Base-by-base conservation (phyloP, 2,797 vertebrate species). In the Chelidonichthys spinosus region DNA sequence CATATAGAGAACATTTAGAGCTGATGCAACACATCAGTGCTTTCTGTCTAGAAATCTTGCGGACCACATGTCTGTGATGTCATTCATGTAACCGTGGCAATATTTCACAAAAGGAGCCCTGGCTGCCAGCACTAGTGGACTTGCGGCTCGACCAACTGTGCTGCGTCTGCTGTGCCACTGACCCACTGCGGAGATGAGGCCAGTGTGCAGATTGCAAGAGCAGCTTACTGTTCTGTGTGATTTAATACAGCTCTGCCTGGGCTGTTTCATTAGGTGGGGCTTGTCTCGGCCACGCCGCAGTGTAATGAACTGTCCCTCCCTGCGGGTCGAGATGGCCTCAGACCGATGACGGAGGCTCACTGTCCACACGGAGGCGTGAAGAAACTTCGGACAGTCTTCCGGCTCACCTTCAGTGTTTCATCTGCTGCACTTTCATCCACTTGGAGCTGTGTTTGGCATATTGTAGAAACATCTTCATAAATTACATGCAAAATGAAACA, bases 311-410 rank as follows among this genome's bases (percentile, higher is more conserved):
- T 86, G 87, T 77, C 83, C 78, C 63, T 83, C 67, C 63, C 88
- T 47, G 65, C 6, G 7, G 2, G 67, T 86, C 89, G 93, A 94
- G 93, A 95, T 94, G 93, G 91, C 87, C 87, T 77, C 79, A 74
- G 84, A 85, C 83, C 79, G 69, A 76, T 72, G 73, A 85, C 74
- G 81, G 76, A 74, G 84, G 49, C 79, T 18, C n/a, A 2, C 47
- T 2, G 49, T 64, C 33, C 43, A 6, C 37, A 44, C 71, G 61
- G 50, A 74, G 72, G 69, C 70, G 58, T 81, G 40, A 63, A 39
- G 35, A 74, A 63, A 42, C 61, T 25, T 43, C 43, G 25, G 25
- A 44, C 50, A 56, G 55, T 43, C 14, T 43, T 3, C 53, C 10
- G 15, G 6, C 61, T 68, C 54, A 55, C 54, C 18, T 39, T 35